A percentile compares a stretch with the other conserved stretches of the same genome.
Evolutionary conservation across 1,140 invertebrate species (phyloP).

Genomic region (Myzus persicae): DNA sequence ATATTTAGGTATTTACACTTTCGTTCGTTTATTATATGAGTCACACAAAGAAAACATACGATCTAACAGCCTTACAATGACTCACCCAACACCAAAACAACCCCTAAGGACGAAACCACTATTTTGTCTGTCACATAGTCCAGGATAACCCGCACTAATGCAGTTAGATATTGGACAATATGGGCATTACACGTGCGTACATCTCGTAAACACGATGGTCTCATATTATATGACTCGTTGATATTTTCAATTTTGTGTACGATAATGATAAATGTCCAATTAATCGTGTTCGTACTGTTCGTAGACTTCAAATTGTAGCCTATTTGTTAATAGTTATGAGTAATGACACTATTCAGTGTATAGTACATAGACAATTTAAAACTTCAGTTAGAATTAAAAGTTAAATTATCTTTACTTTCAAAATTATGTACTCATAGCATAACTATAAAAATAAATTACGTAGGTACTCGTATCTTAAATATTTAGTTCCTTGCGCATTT

Average conservation of each 20-base stretch:
- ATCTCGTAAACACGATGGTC: background rate
- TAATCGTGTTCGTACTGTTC: background rate
- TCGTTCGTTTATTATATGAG: background rate
- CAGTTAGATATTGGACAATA: background rate
- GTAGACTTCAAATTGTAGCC: no score
- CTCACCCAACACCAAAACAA: background rate
- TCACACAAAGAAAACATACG: conserved; percentile 46
- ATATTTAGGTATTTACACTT: background rate
- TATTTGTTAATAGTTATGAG: background rate
- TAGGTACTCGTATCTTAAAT: background rate
- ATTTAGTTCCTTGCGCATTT: background rate
- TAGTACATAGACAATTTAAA: background rate
- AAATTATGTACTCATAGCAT: background rate
- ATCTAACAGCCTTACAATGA: background rate
- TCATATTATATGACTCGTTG: background rate
- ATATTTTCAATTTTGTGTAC: background rate
- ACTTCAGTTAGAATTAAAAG: background rate
- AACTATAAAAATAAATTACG: background rate
- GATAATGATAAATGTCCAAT: background rate
- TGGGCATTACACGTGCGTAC: background rate
- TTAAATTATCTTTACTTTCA: background rate
- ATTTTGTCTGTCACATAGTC: background rate
- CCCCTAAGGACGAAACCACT: background rate
- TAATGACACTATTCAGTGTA: background rate
- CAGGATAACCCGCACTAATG: background rate